phyloP scores from a whole-genome alignment of 2,888 invertebrate species.

The Cataglyphis rosenhaueri region DNA sequence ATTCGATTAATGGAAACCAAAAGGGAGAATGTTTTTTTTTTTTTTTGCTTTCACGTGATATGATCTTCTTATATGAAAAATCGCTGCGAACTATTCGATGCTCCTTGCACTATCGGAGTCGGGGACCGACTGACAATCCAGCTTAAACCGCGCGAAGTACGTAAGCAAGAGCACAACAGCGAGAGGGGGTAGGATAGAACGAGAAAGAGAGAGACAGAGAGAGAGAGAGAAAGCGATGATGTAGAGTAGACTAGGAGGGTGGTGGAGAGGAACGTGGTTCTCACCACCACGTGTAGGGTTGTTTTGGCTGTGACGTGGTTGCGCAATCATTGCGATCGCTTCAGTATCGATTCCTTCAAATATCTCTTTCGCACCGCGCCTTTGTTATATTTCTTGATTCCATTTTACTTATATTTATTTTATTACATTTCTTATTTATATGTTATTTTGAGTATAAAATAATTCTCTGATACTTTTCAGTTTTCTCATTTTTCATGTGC shows the following conservation, averaged over 20 bases:
- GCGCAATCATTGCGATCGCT: neutral
- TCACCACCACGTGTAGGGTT: constrained; percentile 67
- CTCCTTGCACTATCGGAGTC: constrained; percentile 76
- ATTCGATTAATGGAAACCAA: constrained; percentile 54
- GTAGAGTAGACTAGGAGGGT: constrained; percentile 41
- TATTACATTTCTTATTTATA: neutral
- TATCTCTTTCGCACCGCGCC: neutral
- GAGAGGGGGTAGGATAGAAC: constrained; percentile 52
- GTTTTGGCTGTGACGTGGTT: constrained; percentile 54
- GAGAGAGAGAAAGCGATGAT: constrained; percentile 3
- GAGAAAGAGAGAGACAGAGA: constrained; percentile 41
- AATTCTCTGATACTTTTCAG: neutral
- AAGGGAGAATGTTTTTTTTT: constrained; percentile 1
- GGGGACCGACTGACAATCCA: constrained; percentile 81
- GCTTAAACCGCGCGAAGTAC: constrained; percentile 77
- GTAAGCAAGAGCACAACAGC: constrained; percentile 69
- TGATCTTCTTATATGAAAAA: neutral
- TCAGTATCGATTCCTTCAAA: constrained; percentile 18
- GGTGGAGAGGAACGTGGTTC: constrained; percentile 36
- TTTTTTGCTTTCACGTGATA: neutral
- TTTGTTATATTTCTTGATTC: neutral
- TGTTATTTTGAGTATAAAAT: neutral
- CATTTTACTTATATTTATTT: neutral
- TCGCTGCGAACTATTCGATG: constrained; percentile 33
- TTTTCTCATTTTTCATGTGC: neutral